Evolutionary conservation across 2,888 invertebrate species (phyloP).

Genomic region (Cenopis cana): DNA sequence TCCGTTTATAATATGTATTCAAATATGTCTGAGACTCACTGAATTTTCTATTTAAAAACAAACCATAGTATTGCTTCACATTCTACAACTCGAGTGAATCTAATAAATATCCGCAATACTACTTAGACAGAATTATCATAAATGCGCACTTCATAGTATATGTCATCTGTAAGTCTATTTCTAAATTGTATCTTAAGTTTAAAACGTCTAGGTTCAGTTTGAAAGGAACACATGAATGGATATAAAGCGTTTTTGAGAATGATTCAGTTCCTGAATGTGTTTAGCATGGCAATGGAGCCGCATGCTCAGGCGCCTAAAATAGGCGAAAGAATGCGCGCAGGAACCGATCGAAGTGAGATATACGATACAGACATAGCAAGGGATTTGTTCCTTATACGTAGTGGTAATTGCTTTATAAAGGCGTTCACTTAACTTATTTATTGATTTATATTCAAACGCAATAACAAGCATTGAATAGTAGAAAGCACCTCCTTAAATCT

Average conservation of each 20-base stretch:
- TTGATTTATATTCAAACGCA: neutral
- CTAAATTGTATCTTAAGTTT: neutral
- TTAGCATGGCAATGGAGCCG: conserved; percentile 47
- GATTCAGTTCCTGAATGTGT: conserved; percentile 30
- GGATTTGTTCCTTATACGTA: neutral
- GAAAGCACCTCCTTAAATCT: too few species aligned
- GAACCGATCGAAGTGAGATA: conserved; percentile 19
- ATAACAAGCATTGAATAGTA: too few species aligned
- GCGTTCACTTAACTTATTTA: neutral
- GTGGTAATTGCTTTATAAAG: conserved; percentile 10
- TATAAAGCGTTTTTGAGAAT: neutral
- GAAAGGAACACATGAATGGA: neutral
- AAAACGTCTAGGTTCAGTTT: neutral
- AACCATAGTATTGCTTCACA: neutral
- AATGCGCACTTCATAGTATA: neutral
- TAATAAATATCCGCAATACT: conserved; percentile 9
- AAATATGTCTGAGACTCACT: too few species aligned
- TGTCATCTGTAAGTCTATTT: neutral
- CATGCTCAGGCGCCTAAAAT: conserved; percentile 37
- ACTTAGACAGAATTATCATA: conserved; percentile 7
- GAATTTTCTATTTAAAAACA: too few species aligned
- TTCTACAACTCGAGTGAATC: conserved; percentile 11
- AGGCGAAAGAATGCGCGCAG: conserved; percentile 33
- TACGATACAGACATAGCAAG: conserved; percentile 4
- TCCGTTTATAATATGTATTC: too few species aligned